Conservation (phyloP, 2,888 invertebrate genomes). For the Stenodema calcarata region DNA sequence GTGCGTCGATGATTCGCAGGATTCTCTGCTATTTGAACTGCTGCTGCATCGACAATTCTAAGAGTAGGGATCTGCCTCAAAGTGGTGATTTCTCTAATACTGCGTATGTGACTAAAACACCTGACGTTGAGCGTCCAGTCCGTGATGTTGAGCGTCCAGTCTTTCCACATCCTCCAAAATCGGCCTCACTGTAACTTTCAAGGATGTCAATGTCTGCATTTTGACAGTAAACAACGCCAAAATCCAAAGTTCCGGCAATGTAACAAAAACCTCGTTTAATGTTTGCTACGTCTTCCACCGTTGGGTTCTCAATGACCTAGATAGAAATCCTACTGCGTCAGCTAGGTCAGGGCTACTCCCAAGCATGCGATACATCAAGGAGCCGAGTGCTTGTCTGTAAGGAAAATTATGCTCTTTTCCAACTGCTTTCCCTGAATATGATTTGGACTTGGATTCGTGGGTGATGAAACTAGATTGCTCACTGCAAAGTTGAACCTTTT, state of each 20-base stretch:
- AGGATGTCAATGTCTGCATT: background rate
- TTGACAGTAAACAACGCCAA: background rate
- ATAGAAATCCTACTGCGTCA: background rate
- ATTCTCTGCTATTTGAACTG: background rate
- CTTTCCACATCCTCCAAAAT: background rate
- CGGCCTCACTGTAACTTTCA: background rate
- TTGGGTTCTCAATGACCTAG: background rate
- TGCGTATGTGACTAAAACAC: background rate
- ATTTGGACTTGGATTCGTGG: slow-evolving; percentile 27
- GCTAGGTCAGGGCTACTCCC: slow-evolving; percentile 55
- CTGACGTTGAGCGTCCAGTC: background rate
- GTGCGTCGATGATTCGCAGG: background rate
- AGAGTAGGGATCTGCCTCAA: background rate
- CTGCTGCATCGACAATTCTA: background rate
- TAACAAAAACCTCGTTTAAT: background rate
- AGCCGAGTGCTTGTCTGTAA: slow-evolving; percentile 56
- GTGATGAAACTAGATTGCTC: slow-evolving; percentile 46
- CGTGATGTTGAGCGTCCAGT: too few species aligned
- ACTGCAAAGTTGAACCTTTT: slow-evolving; percentile 47
- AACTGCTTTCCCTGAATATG: slow-evolving; percentile 8
- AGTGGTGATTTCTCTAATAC: too few species aligned
- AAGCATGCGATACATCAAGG: too few species aligned
- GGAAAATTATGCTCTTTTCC: slow-evolving; percentile 25
- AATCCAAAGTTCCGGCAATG: background rate
- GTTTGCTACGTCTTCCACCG: background rate